A percentile compares a stretch with the other conserved stretches of the same genome.
phyloP scores from a whole-genome alignment of 2,797 vertebrate species.

The Coccyzus lansbergi region DNA sequence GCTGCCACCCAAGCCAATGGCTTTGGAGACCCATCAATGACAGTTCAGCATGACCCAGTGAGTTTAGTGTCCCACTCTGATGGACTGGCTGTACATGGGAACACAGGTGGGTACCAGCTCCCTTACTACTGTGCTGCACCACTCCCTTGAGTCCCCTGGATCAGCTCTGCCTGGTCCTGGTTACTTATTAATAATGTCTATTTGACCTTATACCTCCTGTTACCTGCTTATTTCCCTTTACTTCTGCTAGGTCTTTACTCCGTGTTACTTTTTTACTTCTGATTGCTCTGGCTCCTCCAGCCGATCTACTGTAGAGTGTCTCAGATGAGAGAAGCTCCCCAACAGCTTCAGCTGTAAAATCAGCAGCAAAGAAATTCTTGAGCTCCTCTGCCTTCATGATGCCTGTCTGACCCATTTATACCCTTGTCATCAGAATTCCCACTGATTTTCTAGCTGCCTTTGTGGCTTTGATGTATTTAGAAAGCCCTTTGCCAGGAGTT shows the following conservation, averaged over 20 bases:
- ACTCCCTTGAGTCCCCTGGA: neutral
- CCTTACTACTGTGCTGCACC: accelerated
- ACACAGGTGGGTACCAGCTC: neutral
- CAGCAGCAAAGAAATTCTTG: neutral
- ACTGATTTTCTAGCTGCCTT: neutral
- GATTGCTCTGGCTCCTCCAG: neutral
- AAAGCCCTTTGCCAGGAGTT: neutral
- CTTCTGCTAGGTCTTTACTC: neutral
- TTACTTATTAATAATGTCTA: neutral
- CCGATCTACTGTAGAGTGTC: neutral
- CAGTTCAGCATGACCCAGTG: neutral
- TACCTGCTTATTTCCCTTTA: neutral
- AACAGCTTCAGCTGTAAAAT: neutral
- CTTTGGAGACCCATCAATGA: neutral
- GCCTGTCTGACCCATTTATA: neutral
- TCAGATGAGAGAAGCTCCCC: neutral
- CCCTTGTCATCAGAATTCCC: neutral
- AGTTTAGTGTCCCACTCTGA: neutral
- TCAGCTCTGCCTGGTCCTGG: neutral
- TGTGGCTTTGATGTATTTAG: conserved; percentile 2
- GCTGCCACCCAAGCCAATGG: neutral
- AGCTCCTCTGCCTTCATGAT: neutral
- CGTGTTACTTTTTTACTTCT: neutral
- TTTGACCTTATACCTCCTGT: neutral
- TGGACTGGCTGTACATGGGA: neutral